Percentiles rank a stretch among this genome's conserved stretches.
Conservation (phyloP, 2,888 invertebrate species). For the Monopis laevigella region DNA sequence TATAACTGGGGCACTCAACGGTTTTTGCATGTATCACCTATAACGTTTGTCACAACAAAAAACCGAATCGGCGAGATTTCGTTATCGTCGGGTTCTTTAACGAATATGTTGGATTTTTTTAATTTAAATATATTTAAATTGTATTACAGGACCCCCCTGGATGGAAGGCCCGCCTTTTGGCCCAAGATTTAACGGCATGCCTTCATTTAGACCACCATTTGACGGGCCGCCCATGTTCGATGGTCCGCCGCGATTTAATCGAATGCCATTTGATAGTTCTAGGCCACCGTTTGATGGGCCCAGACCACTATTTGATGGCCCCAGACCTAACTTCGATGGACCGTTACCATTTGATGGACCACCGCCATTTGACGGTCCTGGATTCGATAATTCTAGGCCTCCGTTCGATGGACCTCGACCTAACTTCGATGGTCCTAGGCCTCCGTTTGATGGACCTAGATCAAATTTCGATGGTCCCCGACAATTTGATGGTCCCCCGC, state of each 20-base stretch:
- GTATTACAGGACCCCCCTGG: conserved; percentile 38
- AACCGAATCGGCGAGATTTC: no score
- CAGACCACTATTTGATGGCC: conserved; percentile 29
- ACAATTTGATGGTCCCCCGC: conserved; percentile 10
- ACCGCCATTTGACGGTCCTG: conserved; percentile 32
- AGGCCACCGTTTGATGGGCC: conserved; percentile 32
- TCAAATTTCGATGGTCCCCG: conserved; percentile 22
- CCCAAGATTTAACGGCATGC: conserved; percentile 45
- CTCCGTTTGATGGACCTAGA: conserved; percentile 24
- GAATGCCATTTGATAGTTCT: conserved; percentile 24
- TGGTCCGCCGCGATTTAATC: conserved; percentile 26
- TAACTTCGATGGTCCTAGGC: conserved; percentile 25
- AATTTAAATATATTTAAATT: no score
- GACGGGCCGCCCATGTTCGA: conserved; percentile 31
- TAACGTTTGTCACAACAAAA: no score
- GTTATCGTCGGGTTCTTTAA: no score
- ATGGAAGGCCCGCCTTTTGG: conserved; percentile 50
- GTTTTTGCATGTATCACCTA: no score
- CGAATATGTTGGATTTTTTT: no score
- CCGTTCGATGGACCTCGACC: conserved; percentile 26
- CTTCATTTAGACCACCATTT: conserved; percentile 29
- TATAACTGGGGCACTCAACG: no score
- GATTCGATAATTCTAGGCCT: conserved; percentile 24
- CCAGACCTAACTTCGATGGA: conserved; percentile 19
- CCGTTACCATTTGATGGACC: conserved; percentile 26